These are phyloP conservation scores for Agrochola macilenta DNA, from an alignment of 2,888 invertebrate species.

Conservation along the genomic window DNA sequence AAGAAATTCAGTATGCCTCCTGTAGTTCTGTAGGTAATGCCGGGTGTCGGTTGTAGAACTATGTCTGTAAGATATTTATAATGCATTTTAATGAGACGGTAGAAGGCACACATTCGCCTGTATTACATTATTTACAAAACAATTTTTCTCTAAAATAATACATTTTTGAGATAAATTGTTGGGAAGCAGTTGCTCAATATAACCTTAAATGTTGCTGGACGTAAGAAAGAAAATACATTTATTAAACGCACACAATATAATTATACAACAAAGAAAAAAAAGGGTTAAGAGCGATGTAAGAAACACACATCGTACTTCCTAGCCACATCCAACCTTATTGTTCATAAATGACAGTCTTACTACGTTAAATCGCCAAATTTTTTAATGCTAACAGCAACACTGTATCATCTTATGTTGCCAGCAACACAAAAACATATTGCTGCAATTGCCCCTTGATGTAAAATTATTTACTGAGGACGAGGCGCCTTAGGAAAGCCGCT, in stretches of 20 bases:
- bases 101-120: background rate
- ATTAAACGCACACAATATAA: no score
- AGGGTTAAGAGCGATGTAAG: no score
- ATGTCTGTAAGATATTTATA: conserved; percentile 90
- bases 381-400: background rate
- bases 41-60: conserved; percentile 94
- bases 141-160: no score
- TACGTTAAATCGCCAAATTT: background rate
- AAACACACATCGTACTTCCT: no score
- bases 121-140: background rate
- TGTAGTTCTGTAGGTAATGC: conserved; percentile 95
- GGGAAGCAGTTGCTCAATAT: background rate
- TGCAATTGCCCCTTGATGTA: background rate
- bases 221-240: no score
- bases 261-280: no score
- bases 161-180: background rate
- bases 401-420: background rate
- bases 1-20: conserved; percentile 96
- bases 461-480: background rate
- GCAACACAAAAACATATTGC: background rate
- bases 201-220: background rate
- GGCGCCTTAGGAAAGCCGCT: background rate
- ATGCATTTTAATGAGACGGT: background rate
- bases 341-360: background rate
- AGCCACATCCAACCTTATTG: background rate